These are phyloP conservation scores for Meloidogyne chitwoodi DNA, from an alignment of 1,140 invertebrate species.

Conservation along the genomic window DNA sequence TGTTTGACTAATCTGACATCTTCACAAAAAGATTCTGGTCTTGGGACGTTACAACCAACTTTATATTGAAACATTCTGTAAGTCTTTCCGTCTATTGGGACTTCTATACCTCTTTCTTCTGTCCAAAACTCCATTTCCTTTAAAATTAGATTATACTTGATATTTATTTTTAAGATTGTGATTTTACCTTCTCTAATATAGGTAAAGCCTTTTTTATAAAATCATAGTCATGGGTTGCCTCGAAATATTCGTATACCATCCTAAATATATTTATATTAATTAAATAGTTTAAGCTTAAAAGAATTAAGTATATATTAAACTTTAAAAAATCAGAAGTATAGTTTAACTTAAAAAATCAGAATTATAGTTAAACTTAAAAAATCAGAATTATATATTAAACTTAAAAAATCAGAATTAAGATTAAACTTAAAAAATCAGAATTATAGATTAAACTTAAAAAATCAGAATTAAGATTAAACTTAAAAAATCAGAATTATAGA, in stretches of 20 bases:
- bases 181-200: slow-evolving; percentile 65
- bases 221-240: slow-evolving; percentile 69
- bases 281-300: too few species aligned
- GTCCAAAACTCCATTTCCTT: slow-evolving; percentile 62
- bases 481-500: background rate
- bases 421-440: too few species aligned
- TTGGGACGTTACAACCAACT: slow-evolving; percentile 62
- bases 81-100: slow-evolving; percentile 64
- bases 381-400: too few species aligned
- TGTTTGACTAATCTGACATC: slow-evolving; percentile 30
- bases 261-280: too few species aligned
- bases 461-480: background rate
- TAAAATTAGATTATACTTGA: background rate
- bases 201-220: slow-evolving; percentile 64
- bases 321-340: too few species aligned
- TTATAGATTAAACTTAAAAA: background rate
- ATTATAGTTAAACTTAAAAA: too few species aligned
- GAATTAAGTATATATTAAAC: too few species aligned
- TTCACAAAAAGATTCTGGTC: slow-evolving; percentile 40
- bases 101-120: slow-evolving; percentile 62
- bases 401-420: too few species aligned
- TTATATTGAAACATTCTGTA: slow-evolving; percentile 54
- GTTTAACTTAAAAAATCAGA: too few species aligned
- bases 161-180: slow-evolving; percentile 62
- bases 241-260: slow-evolving; percentile 78